Conservation (phyloP, 2,113 vertebrate genomes). For the human region DNA sequence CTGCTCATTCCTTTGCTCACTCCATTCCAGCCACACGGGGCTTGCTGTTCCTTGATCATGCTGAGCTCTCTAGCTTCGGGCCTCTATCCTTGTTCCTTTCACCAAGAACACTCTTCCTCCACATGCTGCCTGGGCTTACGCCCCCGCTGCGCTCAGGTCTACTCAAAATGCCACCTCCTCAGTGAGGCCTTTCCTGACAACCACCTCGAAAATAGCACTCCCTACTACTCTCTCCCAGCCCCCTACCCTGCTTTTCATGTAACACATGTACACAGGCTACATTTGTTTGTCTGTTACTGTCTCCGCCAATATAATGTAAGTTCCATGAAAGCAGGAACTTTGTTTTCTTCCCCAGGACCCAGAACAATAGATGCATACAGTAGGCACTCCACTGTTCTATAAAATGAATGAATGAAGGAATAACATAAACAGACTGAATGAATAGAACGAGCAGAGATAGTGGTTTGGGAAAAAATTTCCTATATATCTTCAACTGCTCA, state of each 20-base stretch:
- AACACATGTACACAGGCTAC: neutral
- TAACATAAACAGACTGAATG: neutral
- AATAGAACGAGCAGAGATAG: neutral
- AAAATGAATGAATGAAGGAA: neutral
- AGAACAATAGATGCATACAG: neutral
- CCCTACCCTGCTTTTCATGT: neutral
- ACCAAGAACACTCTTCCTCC: neutral
- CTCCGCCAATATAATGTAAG: neutral
- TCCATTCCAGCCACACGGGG: neutral
- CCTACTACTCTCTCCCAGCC: neutral
- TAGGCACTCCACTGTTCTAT: neutral
- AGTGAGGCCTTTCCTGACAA: neutral
- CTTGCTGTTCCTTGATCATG: neutral
- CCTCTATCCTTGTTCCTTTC: neutral
- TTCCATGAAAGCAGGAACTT: neutral
- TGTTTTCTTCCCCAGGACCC: neutral
- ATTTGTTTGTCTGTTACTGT: neutral
- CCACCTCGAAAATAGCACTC: neutral
- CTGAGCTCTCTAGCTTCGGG: neutral
- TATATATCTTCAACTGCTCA: neutral
- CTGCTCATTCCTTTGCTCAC: neutral
- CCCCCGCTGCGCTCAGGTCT: neutral
- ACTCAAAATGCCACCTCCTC: neutral
- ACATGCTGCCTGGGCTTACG: neutral
- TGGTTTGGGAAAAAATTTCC: neutral